Base-by-base conservation (phyloP, 2,888 invertebrate genomes). In the Loripinus fragilis region DNA sequence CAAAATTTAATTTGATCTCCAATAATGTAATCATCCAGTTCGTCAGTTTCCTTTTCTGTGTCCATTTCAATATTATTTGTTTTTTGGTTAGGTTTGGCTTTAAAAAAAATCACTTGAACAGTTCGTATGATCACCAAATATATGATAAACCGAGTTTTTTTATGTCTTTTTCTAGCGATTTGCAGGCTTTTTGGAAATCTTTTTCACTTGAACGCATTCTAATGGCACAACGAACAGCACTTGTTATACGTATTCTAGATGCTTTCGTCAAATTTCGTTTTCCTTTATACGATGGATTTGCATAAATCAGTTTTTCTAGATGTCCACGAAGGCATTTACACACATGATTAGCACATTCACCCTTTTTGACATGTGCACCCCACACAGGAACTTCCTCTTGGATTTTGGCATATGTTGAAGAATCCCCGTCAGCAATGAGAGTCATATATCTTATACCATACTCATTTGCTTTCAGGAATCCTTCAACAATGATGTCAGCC, bases 401-500 rank as follows among this genome's bases (percentile, higher is more conserved):
- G 7, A 76, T 76, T 15, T 30, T 25, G 23, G 71, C 71, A 74
- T 33, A 79, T 10, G 79, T 73, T 25, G 73, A 76, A 5, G 71
- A 74, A 60, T 79, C 79, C 33, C 82, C 71, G 71, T 72, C 68
- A n/a, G 33, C 76, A 55, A 76, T 71, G 5, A n/a, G n/a, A n/a
- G n/a, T n/a, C n/a, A n/a, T n/a, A n/a, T n/a, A n/a, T n/a, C n/a
- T 10, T 30, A 78, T 23, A 5, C 85, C 76, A 71, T 75, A 73
- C 8, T 33, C 42, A 23, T 85, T 78, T 35, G 74, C 66, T 25
- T 73, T 64, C 17, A 65, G 35, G 68, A 85, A 83, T 2, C 80
- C 85, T 35, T 80, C 73, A 0, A 80, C 12, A 67, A 80, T 83
- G n/a, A 81, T 76, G 71, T 83, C 78, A 28, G 68, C 3, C 50